Percentiles rank a stretch among this genome's conserved stretches.
phyloP scores from a whole-genome alignment of 2,888 invertebrate genomes.

The Drosophila neotestacea region DNA sequence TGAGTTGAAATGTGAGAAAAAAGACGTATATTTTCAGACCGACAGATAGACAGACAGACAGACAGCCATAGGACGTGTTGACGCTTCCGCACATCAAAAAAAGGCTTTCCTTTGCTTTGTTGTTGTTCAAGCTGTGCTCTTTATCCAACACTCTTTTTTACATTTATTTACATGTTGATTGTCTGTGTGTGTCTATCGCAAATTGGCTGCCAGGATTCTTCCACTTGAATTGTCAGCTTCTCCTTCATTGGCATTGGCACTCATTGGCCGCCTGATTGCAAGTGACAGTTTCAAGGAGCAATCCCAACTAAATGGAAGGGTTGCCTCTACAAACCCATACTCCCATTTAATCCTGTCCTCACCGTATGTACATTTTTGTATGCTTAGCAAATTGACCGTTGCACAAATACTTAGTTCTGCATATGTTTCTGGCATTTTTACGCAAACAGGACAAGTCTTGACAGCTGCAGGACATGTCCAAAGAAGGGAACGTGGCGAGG shows the following conservation, averaged over 20 bases:
- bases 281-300: conserved; percentile 76
- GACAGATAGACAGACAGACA: conserved; percentile 14
- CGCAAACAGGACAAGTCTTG: conserved; percentile 24
- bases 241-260: conserved; percentile 69
- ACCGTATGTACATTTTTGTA: conserved; percentile 6
- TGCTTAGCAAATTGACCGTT: conserved; percentile 77
- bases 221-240: conserved; percentile 76
- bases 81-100: conserved; percentile 74
- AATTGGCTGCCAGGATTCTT: conserved; percentile 81
- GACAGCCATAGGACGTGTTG: conserved; percentile 62
- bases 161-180: conserved; percentile 79
- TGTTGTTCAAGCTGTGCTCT: conserved; percentile 26
- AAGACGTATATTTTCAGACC: conserved; percentile 6
- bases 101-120: conserved; percentile 58
- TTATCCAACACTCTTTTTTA: conserved; percentile 67
- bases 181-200: conserved; percentile 60
- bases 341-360: background rate
- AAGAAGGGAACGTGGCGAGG: background rate
- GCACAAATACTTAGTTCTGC: conserved; percentile 66
- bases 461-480: conserved; percentile 1
- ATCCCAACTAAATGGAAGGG: conserved; percentile 54
- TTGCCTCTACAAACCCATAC: conserved; percentile 34
- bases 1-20: conserved; percentile 68
- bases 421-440: conserved; percentile 56
- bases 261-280: conserved; percentile 76